Evolutionary conservation across 2,888 invertebrate genomes (phyloP).

Genomic region (Seira sanloemensis): DNA sequence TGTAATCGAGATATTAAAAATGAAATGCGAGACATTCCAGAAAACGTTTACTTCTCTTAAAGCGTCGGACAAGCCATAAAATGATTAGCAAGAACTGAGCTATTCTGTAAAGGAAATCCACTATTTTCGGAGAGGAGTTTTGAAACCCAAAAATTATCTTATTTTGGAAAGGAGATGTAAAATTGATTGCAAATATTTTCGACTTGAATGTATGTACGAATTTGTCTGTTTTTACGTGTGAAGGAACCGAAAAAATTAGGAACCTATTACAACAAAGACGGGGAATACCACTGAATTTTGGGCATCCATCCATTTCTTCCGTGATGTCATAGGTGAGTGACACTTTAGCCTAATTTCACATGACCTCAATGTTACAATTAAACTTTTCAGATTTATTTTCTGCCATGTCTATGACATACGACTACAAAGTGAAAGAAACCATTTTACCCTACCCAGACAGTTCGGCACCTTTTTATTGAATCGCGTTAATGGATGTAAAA

Average conservation of each 20-base stretch:
- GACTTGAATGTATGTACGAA: not conserved
- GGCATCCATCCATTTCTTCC: slow-evolving; percentile 39
- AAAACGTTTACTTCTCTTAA: too few relatives aligned
- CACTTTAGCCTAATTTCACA: slow-evolving; percentile 30
- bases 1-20: too few relatives aligned
- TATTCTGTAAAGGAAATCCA: not conserved
- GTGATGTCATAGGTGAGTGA: slow-evolving; percentile 44
- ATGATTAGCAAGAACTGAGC: too few relatives aligned
- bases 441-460: too few relatives aligned
- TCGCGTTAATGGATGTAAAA: too few relatives aligned
- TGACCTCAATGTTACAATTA: slow-evolving; percentile 14
- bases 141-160: not conserved
- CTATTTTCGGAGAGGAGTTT: not conserved
- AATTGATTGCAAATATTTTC: not conserved
- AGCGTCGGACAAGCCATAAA: too few relatives aligned
- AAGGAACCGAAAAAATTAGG: not conserved
- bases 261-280: not conserved
- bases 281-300: slow-evolving; percentile 8
- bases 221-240: not conserved
- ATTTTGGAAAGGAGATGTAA: too few relatives aligned
- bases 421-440: too few relatives aligned
- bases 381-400: too few relatives aligned
- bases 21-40: too few relatives aligned
- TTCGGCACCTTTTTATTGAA: too few relatives aligned
- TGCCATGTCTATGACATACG: too few relatives aligned